These are phyloP conservation scores for Eubasilissa regina DNA, from an alignment of 1,140 invertebrate species.

Conservation along the genomic window DNA sequence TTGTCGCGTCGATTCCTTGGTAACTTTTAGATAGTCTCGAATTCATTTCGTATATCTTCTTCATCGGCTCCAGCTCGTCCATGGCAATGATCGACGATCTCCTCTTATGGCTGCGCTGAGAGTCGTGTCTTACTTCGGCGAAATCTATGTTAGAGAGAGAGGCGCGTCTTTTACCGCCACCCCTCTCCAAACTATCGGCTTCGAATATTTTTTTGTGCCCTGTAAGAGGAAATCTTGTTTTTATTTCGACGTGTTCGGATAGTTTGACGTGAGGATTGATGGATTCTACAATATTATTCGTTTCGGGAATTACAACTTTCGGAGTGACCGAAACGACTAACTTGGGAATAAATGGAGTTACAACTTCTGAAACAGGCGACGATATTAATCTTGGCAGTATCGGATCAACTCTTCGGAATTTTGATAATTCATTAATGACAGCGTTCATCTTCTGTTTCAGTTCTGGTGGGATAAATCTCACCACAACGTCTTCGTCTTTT, in stretches of 20 bases:
- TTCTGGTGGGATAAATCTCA: conserved; percentile 65
- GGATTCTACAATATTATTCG: conserved; percentile 44
- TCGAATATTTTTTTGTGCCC: conserved; percentile 73
- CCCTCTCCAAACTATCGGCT: conserved; percentile 83
- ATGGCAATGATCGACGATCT: conserved; percentile 58
- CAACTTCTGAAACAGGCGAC: conserved; percentile 61
- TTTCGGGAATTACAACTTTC: conserved; percentile 65
- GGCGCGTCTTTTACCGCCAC: conserved; percentile 65
- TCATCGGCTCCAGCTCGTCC: conserved; percentile 59
- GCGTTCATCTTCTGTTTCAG: conserved; percentile 75
- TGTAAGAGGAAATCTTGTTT: conserved; percentile 29
- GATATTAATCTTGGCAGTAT: conserved; percentile 59
- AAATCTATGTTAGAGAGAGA: conserved; percentile 55
- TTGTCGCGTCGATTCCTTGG: conserved; percentile 54
- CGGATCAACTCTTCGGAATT: conserved; percentile 66
- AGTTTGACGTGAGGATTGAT: conserved; percentile 35
- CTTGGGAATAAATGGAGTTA: conserved; percentile 59
- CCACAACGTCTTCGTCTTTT: conserved; percentile 61
- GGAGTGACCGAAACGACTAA: conserved; percentile 65
- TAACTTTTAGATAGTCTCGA: conserved; percentile 57
- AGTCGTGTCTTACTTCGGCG: conserved; percentile 32
- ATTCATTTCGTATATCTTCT: conserved; percentile 59
- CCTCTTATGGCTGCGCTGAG: conserved; percentile 48
- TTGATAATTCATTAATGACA: conserved; percentile 72
- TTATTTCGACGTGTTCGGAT: conserved; percentile 20